Conservation (phyloP, 2,113 vertebrate species). For the Pedetes capensis region DNA sequence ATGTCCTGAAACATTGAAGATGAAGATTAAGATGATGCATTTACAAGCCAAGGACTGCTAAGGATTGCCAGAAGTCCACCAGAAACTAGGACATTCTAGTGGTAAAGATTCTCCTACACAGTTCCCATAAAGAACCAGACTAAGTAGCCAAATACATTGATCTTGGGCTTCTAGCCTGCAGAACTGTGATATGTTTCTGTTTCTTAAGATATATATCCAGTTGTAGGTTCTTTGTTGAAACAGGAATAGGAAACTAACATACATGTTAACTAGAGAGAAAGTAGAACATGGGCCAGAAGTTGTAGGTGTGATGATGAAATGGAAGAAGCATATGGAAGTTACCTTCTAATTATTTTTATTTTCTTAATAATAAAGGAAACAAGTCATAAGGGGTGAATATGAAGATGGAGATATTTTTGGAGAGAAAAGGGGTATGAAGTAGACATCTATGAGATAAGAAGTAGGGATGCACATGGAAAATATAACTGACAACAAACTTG, state of each 20-base stretch:
- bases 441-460: too few relatives aligned
- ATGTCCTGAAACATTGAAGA: not conserved
- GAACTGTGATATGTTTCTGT: not conserved
- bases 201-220: not conserved
- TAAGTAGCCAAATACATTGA: too few relatives aligned
- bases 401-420: not conserved
- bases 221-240: not conserved
- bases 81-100: not conserved
- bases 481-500: too few relatives aligned
- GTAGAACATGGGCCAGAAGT: not conserved
- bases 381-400: not conserved
- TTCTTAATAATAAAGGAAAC: not conserved
- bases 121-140: not conserved
- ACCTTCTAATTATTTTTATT: not conserved
- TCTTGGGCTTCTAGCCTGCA: not conserved
- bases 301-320: not conserved
- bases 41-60: not conserved
- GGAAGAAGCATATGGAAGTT: not conserved
- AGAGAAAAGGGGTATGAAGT: too few relatives aligned
- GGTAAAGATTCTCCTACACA: not conserved
- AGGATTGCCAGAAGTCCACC: not conserved
- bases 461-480: too few relatives aligned
- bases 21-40: not conserved
- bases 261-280: not conserved
- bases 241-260: not conserved